phyloP scores from a whole-genome alignment of 2,888 invertebrate species.

The Smittia sp. region DNA sequence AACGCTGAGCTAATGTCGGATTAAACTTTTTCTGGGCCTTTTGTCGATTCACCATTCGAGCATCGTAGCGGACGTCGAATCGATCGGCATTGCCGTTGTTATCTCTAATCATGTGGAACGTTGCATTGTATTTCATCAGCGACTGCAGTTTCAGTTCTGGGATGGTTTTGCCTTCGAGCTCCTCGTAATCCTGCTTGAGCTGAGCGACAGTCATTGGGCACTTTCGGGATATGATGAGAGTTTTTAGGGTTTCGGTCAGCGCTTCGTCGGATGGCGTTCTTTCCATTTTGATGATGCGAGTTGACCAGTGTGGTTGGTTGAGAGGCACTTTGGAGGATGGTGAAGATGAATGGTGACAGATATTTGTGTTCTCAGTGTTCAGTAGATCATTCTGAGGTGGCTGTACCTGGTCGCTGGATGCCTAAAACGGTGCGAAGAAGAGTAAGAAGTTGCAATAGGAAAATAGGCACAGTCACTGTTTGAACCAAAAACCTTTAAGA shows the following conservation, averaged over 20 bases:
- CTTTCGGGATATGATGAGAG: constrained; percentile 35
- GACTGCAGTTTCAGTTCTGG: constrained; percentile 32
- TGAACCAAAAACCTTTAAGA: background rate
- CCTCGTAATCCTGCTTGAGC: constrained; percentile 25
- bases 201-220: constrained; percentile 21
- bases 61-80: constrained; percentile 27
- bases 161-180: constrained; percentile 30
- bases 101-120: constrained; percentile 18
- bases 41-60: constrained; percentile 2
- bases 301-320: constrained; percentile 24
- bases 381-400: background rate
- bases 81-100: constrained; percentile 5
- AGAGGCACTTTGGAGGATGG: constrained; percentile 12
- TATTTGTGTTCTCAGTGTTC: background rate
- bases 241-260: constrained; percentile 22
- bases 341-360: background rate
- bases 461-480: constrained; percentile 18
- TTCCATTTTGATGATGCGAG: constrained; percentile 24
- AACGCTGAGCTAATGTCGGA: background rate
- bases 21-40: background rate
- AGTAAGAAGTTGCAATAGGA: constrained; percentile 12
- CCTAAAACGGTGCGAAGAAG: background rate
- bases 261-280: constrained; percentile 24
- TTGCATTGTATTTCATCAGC: constrained; percentile 25
- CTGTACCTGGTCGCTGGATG: background rate